These are phyloP conservation scores for Cryptoblepharus egeriae DNA, from an alignment of 2,797 vertebrate species.

Conservation along the genomic window DNA sequence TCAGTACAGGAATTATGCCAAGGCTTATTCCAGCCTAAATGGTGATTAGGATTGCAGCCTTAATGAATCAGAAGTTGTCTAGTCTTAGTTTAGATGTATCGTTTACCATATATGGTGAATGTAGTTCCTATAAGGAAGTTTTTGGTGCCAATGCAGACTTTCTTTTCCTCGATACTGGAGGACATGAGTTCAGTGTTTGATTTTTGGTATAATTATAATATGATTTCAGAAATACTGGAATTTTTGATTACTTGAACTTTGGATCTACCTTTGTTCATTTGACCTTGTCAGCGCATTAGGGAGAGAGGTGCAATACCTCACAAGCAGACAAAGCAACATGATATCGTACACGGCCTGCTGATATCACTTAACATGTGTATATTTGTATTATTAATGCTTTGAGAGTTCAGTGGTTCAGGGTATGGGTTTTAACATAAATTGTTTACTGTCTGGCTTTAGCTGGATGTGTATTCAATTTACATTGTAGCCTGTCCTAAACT, in stretches of 20 bases:
- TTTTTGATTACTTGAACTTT: neutral
- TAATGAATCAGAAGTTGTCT: neutral
- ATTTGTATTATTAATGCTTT: neutral
- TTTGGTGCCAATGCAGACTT: slow-evolving; percentile 2
- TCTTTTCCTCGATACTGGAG: neutral
- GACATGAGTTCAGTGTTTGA: neutral
- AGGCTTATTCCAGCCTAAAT: too few species aligned
- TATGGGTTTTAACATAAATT: neutral
- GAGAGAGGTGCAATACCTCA: neutral
- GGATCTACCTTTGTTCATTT: neutral
- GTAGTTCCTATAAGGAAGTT: neutral
- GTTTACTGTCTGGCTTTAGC: neutral
- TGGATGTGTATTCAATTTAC: neutral
- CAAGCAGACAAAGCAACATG: neutral
- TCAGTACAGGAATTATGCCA: too few species aligned
- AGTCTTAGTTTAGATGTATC: neutral
- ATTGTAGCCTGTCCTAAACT: neutral
- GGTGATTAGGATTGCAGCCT: too few species aligned
- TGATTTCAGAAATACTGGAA: neutral
- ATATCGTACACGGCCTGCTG: neutral
- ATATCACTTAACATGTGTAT: neutral
- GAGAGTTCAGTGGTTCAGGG: neutral
- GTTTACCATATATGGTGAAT: neutral
- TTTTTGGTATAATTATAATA: neutral
- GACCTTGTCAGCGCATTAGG: too few species aligned